A percentile compares a stretch with the other conserved stretches of the same genome.
Evolutionary conservation across 2,888 invertebrate genomes (phyloP).

Genomic region (Acheta domesticus): DNA sequence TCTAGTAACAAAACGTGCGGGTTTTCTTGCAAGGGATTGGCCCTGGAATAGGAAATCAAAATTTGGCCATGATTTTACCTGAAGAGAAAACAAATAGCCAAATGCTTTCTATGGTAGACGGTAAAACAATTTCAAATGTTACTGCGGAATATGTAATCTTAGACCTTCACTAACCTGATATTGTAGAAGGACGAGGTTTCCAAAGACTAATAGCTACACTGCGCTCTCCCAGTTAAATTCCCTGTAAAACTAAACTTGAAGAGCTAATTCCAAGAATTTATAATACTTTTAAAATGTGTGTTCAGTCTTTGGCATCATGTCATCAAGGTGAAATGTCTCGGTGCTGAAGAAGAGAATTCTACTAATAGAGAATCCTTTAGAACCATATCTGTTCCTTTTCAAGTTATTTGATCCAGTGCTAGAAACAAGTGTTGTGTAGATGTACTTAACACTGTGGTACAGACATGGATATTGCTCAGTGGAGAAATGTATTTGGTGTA

Average conservation of each 20-base stretch:
- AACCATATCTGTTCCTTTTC: conserved; percentile 49
- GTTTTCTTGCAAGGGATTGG: conserved; percentile 32
- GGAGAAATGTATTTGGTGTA: conserved; percentile 46
- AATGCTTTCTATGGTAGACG: conserved; percentile 40
- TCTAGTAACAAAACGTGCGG: conserved; percentile 33
- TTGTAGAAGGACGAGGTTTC: conserved; percentile 51
- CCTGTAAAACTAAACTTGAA: conserved; percentile 49
- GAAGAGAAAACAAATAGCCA: conserved; percentile 42
- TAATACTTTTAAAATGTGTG: conserved; percentile 47
- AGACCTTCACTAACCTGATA: conserved; percentile 50
- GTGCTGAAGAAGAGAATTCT: conserved; percentile 50
- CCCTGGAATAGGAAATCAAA: conserved; percentile 40
- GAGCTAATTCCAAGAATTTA: too few relatives aligned
- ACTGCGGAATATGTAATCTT: conserved; percentile 51
- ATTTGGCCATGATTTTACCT: conserved; percentile 45
- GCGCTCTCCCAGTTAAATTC: conserved; percentile 50
- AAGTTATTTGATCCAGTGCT: conserved; percentile 44
- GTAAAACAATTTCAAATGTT: conserved; percentile 49
- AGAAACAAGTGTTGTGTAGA: conserved; percentile 48
- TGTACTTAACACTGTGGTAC: conserved; percentile 48
- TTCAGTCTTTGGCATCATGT: conserved; percentile 43
- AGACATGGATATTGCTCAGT: conserved; percentile 46
- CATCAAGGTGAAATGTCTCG: conserved; percentile 46
- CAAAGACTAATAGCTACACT: conserved; percentile 50
- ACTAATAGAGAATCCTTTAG: conserved; percentile 45